Base-by-base conservation (phyloP, 2,113 vertebrate genomes). In the Ondatra zibethicus region DNA sequence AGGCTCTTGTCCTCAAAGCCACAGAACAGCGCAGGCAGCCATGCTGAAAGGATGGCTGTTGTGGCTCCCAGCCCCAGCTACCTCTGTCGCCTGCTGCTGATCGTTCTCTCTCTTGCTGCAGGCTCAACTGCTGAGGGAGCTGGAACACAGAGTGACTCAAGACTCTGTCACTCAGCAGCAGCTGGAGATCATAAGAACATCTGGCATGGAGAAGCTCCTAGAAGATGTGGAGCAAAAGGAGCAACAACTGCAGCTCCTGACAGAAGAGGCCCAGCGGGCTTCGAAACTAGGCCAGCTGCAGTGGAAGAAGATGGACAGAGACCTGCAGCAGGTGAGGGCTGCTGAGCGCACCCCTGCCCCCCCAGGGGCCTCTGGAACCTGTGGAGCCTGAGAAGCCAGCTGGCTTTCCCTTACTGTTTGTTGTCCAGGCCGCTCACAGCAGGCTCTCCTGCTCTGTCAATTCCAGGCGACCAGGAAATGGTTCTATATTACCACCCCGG, bases 181-280 rank as follows among this genome's bases (percentile, higher is more conserved):
- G 95, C 91, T 99, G 88, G 96, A 98, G 52, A 31, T 9, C 23
- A 92, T 97, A 42, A 98, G 98, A 78, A 92, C 95, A 89, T 96
- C 97, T 97, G 98, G 91, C n/a, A 77, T 97, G 96, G 97, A 98
- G 88, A 98, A 98, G 72, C 95, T 99, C 89, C 96, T 98, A 94
- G 96, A 97, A 50, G 98, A 98, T 0, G 33, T 97, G 72, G 96
- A 96, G 88, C 97, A 98, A 61, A 98, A 98, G 88, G 98, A 99
- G 58, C 84, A 97, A 42, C 97, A 81, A 33, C 92, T 99, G 68
- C 97, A 97, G 66, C 92, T 76, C 5, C 95, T 99, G 3, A 95
- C 97, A 0, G 97, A 98, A 63, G 98, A 99, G 96, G 96, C 98
- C 4, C 95, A 98, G 95, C 98, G 97, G 85, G 95, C 97, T 81